phyloP scores from a whole-genome alignment of 2,113 vertebrate species.

The Coptodon rendalli region DNA sequence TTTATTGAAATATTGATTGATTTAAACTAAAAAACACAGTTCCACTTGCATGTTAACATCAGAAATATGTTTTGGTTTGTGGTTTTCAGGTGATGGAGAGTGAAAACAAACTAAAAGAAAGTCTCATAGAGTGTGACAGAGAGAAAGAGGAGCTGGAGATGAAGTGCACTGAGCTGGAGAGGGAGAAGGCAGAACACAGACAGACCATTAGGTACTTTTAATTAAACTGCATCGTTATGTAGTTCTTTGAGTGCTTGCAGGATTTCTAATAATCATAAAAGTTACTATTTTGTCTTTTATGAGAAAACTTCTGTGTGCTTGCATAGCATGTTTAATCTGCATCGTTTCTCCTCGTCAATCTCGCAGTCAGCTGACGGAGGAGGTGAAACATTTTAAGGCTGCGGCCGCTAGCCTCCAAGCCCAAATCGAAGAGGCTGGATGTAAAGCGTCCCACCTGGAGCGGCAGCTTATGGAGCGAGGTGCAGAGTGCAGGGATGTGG shows the following conservation, averaged over 20 bases:
- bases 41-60: not conserved
- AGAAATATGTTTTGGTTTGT: not conserved
- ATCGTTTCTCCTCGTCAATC: not conserved
- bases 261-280: not conserved
- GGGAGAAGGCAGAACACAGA: slow-evolving; percentile 65
- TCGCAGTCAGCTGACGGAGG: slow-evolving; percentile 75
- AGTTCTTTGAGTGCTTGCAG: not conserved
- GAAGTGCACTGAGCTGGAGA: slow-evolving; percentile 73
- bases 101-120: slow-evolving; percentile 75
- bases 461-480: slow-evolving; percentile 70
- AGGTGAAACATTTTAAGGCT: slow-evolving; percentile 63
- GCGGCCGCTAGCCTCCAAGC: slow-evolving; percentile 67
- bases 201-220: slow-evolving; percentile 77
- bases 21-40: not conserved
- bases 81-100: slow-evolving; percentile 79
- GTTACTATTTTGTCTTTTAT: rapidly evolving
- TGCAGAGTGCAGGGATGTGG: slow-evolving; percentile 60
- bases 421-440: slow-evolving; percentile 67
- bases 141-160: slow-evolving; percentile 77
- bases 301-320: not conserved
- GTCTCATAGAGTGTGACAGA: slow-evolving; percentile 73
- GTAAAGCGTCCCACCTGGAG: slow-evolving; percentile 70
- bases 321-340: not conserved
- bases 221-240: rapidly evolving
- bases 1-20: not conserved